Evolutionary conservation across 1,140 invertebrate species (phyloP).

Genomic region (Acromyrmex charruanus): DNA sequence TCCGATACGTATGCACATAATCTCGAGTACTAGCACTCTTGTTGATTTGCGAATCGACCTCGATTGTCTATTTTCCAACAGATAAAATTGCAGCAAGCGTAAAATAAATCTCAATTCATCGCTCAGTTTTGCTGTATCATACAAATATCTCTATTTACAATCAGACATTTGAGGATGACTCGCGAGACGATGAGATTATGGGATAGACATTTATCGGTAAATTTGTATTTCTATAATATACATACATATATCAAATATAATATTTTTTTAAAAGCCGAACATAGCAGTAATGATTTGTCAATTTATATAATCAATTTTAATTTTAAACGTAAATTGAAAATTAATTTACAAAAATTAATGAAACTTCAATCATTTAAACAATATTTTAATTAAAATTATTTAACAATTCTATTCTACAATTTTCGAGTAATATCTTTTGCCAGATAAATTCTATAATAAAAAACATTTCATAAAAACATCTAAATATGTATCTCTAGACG

Average conservation of each 20-base stretch:
- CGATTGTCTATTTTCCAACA: constrained; percentile 38
- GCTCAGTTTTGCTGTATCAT: not conserved
- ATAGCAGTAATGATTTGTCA: not conserved
- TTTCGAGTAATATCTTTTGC: not conserved
- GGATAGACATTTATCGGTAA: not conserved
- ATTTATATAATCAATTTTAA: constrained; percentile 6
- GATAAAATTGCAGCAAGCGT: constrained; percentile 2
- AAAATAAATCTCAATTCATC: constrained; percentile 18
- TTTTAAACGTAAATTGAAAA: constrained; percentile 12
- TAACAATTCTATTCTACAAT: not conserved
- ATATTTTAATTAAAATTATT: constrained; percentile 16
- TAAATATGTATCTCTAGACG: not conserved
- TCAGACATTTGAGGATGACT: not conserved
- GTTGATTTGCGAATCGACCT: constrained; percentile 29
- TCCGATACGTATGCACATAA: not conserved
- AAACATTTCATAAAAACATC: not conserved
- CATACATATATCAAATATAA: not conserved
- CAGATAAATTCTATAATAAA: not conserved
- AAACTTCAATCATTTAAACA: too few species aligned
- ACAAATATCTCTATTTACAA: not conserved
- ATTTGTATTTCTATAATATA: not conserved
- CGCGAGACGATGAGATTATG: not conserved
- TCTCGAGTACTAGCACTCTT: constrained; percentile 20
- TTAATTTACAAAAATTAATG: not conserved
- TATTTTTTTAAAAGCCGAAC: not conserved